Conservation (phyloP, 2,797 vertebrate genomes). For the Coilia nasus region DNA sequence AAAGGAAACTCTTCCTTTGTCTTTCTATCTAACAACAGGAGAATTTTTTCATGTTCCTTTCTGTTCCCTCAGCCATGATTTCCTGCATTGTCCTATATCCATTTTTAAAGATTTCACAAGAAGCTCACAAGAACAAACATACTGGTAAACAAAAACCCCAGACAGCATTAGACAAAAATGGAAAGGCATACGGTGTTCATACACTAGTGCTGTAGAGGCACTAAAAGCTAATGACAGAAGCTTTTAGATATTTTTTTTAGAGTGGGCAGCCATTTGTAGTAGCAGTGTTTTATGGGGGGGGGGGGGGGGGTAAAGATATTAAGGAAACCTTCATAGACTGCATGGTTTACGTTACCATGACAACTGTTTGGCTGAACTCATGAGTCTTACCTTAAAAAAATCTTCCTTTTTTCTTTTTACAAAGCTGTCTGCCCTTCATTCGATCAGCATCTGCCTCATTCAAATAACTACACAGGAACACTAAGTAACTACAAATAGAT, state of each 20-base stretch:
- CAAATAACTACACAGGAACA: neutral
- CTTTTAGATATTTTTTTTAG: slow-evolving; percentile 2
- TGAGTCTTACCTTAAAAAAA: slow-evolving; percentile 6
- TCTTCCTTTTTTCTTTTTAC: neutral
- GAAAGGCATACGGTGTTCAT: neutral
- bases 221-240: neutral
- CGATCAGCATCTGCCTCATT: neutral
- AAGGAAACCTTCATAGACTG: slow-evolving; percentile 42
- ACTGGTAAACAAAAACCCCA: neutral
- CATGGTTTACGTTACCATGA: slow-evolving; percentile 68
- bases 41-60: too few species aligned
- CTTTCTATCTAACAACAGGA: neutral
- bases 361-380: slow-evolving; percentile 51
- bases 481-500: neutral
- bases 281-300: neutral
- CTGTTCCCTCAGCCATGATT: too few species aligned
- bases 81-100: too few species aligned
- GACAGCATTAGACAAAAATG: neutral
- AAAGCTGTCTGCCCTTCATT: neutral
- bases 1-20: neutral
- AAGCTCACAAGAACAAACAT: neutral
- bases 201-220: neutral
- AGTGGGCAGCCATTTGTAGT: neutral
- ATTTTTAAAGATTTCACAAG: too few species aligned
- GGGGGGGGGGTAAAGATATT: neutral